Evolutionary conservation across 92 coral and sea anemone species (phyloP).

Genomic region (Paramuricea clavata): DNA sequence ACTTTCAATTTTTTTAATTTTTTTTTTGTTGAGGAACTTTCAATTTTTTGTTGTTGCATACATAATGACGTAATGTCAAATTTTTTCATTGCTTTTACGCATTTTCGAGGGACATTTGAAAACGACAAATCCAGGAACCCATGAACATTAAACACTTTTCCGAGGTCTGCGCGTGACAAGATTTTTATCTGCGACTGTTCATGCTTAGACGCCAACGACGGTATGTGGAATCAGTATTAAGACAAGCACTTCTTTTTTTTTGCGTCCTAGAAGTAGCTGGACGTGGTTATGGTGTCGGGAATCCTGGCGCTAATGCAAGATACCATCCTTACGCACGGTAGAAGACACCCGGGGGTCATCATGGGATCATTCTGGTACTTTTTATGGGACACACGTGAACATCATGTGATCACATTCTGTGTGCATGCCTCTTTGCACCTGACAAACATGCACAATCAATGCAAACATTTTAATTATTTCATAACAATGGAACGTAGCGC

Average conservation of each 20-base stretch:
- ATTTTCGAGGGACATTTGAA: too few species aligned
- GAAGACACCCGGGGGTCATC: background rate
- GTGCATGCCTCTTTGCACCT: background rate
- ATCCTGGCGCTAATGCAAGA: conserved; percentile 16
- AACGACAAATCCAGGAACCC: too few species aligned
- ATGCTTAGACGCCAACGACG: too few species aligned
- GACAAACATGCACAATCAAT: conserved; percentile 2
- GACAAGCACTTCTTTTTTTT: background rate
- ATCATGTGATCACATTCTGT: background rate
- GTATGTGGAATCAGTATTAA: background rate
- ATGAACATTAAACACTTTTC: too few species aligned
- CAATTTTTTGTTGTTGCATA: too few species aligned
- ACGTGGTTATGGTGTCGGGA: conserved; percentile 29
- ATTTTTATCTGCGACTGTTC: too few species aligned
- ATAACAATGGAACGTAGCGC: background rate
- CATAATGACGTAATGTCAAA: too few species aligned
- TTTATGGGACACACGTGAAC: background rate
- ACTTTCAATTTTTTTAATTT: too few species aligned
- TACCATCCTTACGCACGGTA: conserved; percentile 48
- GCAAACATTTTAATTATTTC: conserved; percentile 4
- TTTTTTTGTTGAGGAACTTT: too few species aligned
- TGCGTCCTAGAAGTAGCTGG: conserved; percentile 29
- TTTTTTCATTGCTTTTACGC: too few species aligned
- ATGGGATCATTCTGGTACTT: conserved; percentile 30
- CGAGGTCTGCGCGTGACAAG: too few species aligned